Conservation (phyloP, 2,797 vertebrate genomes). For the Phrynocephalus forsythii region DNA sequence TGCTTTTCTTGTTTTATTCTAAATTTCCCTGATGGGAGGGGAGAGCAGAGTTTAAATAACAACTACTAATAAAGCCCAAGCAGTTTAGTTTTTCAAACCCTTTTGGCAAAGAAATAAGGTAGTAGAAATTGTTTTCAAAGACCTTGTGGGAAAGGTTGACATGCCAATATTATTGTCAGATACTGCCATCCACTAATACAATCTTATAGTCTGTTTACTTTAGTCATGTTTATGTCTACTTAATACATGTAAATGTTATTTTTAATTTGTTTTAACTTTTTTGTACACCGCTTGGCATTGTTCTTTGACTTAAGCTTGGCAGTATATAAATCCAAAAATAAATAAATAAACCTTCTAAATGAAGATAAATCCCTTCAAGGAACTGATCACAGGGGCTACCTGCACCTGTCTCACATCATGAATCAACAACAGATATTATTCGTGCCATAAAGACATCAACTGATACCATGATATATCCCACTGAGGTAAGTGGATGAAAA, state of each 20-base stretch:
- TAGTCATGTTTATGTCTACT: too few species aligned
- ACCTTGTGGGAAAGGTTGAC: slow-evolving; percentile 20
- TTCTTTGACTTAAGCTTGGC: too few species aligned
- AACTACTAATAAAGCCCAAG: background rate
- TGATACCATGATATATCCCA: background rate
- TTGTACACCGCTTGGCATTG: too few species aligned
- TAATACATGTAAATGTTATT: too few species aligned
- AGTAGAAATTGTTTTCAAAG: slow-evolving; percentile 19
- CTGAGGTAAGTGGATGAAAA: background rate
- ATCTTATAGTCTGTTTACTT: background rate
- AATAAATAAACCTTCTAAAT: background rate
- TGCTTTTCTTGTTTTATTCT: background rate
- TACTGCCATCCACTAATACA: slow-evolving; percentile 21
- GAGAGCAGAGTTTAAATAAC: slow-evolving; percentile 4
- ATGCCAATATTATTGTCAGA: slow-evolving; percentile 10
- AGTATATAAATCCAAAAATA: too few species aligned
- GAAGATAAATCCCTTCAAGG: background rate
- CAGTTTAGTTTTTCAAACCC: slow-evolving; percentile 19
- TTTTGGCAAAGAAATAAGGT: slow-evolving; percentile 25
- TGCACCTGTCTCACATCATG: background rate
- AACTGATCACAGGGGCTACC: background rate
- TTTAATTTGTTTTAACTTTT: too few species aligned
- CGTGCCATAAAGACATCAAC: background rate
- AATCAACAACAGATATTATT: slow-evolving; percentile 3
- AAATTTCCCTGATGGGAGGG: background rate